Conservation (phyloP, 2,888 invertebrate species). For the Parelbella ahira region DNA sequence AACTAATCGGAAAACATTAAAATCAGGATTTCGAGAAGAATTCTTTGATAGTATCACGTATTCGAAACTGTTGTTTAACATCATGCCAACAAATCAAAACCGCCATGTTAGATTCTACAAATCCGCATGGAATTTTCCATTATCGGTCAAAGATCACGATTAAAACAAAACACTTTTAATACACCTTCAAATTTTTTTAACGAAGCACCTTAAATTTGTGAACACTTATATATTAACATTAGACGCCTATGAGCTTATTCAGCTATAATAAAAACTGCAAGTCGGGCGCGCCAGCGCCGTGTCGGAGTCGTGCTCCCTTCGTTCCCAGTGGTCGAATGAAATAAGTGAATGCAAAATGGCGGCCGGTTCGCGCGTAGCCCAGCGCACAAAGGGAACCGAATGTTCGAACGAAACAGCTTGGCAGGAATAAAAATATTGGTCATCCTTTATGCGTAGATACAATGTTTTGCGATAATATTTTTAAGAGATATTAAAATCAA, state of each 20-base stretch:
- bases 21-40: too few species aligned
- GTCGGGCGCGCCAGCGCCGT: constrained; percentile 25
- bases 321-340: constrained; percentile 30
- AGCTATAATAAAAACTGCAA: constrained; percentile 1
- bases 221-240: background rate
- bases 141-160: background rate
- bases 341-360: constrained; percentile 49
- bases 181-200: background rate
- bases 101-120: background rate
- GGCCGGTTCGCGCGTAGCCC: constrained; percentile 27
- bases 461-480: background rate
- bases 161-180: background rate
- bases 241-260: background rate
- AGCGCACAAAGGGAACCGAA: constrained; percentile 1
- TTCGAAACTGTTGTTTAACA: background rate
- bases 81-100: background rate
- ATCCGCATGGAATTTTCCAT: background rate
- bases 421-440: background rate
- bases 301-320: constrained; percentile 34
- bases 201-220: background rate
- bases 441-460: too few species aligned
- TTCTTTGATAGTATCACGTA: too few species aligned
- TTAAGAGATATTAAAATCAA: too few species aligned
- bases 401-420: background rate
- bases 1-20: too few species aligned